Base-by-base conservation (phyloP, 1,140 invertebrate genomes). In the Ips nitidus region DNA sequence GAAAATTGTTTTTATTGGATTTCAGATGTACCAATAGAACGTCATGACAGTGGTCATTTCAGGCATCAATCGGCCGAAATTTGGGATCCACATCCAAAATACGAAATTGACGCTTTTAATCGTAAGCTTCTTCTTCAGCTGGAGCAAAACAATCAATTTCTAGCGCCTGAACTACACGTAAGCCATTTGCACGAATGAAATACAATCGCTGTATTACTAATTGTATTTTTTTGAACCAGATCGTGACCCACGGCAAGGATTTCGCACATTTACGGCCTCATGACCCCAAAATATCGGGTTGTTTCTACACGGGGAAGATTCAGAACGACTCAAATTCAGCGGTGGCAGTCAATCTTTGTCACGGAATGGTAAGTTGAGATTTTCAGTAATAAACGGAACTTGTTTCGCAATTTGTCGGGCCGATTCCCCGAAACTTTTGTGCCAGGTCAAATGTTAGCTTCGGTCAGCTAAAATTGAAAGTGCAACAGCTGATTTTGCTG, bases 71-170 rank as follows among this genome's bases (percentile, higher is more conserved):
- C 80, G 36, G 85, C 86, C 6, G 79, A 84, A 75, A 80, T 89
- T 36, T 91, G 90, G 89, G 89, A 91, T 78, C 88, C 88, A 8
- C 88, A 91, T 82, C 90, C 89, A 1, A 83, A 87, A 66, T 91
- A 91, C 71, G 83, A 86, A 72, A 88, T 91, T 47, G 81, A 81
- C 4, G 87, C 86, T 5, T 90, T 90, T 73, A 87, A 86, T 0
- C 80, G 77, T 52, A 76, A 76, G 43, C 84, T 90, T 72, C 83
- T 84, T 52, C 75, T 90, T 22, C 77, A 83, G 39, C 75, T 91
- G 5, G 77, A 81, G 8, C 85, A 86, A 61, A 84, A 90, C 66
- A 80, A 83, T 3, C 82, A 83, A 41, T 88, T 89, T 68, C 80
- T 87, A 47, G 76, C 82, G 2, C 82, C 85, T 1, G 82, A 76